Evolutionary conservation across 2,797 vertebrate species (phyloP), one percentile per base, ranked within the genome.

Genomic region (Echeneis naucrates): DNA sequence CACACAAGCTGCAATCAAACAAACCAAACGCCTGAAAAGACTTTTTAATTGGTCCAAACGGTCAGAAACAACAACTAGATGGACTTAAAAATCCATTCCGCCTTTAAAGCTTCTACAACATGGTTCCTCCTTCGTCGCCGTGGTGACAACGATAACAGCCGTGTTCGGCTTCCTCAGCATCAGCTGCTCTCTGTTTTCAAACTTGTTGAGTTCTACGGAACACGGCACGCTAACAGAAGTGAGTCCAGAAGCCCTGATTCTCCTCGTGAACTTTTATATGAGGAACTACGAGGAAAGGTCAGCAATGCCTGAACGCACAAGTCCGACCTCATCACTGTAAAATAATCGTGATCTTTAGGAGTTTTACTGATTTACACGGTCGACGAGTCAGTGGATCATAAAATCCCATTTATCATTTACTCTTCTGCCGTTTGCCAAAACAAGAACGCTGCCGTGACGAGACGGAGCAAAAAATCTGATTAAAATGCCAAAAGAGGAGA

Each of bases 401-500:
- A 26, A 40, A 32, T 14, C 16, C 0, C 23, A 5, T 64, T 64
- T 33, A 30, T 24, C 24, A 27, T 32, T 35, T 19, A 24, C 16
- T 65, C 33, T 48, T 11, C 21, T 51, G 5, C 14, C 14, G 5
- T 35, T 35, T 30, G 26, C 21, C 26, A 27, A 38, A 45, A 23
- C 0, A 24, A 45, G 19, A 3, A 53, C 0, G 8, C 23, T 24
- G 58, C 48, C 32, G 47, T 11, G 64, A 68, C 55, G 10, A 21
- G n/a, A 0, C 11, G 0, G 26, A 40, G 68, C 48, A 13, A 56
- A 68, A 56, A n/a, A 23, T 21, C 63, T 62, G 66, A 86, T 72
- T 79, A 67, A 74, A 79, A 77, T 17, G 69, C 77, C 75, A 79
- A 17, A 27, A 0, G 10, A 0, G 10, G 3, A 27, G 30, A 65